Evolutionary conservation across 1,140 invertebrate species (phyloP).

Genomic region (Reticulitermes speratus): DNA sequence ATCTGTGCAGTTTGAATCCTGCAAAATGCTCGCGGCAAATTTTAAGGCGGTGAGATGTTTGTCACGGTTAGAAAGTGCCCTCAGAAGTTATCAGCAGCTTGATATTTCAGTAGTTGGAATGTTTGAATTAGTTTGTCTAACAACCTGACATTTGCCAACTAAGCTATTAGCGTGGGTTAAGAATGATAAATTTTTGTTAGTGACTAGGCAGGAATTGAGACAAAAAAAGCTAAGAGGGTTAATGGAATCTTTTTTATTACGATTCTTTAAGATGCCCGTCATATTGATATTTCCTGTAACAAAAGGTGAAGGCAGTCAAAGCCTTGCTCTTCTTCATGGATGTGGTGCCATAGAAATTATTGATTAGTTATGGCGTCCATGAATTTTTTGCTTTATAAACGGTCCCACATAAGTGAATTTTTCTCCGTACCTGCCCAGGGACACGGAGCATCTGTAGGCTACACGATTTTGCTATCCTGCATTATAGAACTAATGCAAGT

Average conservation of each 20-base stretch:
- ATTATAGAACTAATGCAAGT: too few species aligned
- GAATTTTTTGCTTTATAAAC: too few species aligned
- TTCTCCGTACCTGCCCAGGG: too few species aligned
- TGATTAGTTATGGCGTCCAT: too few species aligned
- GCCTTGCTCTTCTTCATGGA: too few species aligned
- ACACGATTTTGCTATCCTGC: too few species aligned
- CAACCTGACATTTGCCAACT: neutral
- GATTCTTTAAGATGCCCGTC: neutral
- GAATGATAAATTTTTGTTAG: neutral
- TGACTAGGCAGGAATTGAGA: neutral
- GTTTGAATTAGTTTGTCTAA: neutral
- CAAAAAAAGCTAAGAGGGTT: neutral
- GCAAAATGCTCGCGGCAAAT: neutral
- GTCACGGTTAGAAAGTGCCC: neutral
- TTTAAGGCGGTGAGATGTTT: neutral
- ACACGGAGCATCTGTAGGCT: too few species aligned
- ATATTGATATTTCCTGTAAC: neutral
- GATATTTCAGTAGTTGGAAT: neutral
- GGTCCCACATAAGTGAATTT: too few species aligned
- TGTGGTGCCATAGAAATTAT: too few species aligned
- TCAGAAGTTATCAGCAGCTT: neutral
- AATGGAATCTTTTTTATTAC: neutral
- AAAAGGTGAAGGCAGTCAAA: too few species aligned
- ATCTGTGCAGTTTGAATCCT: neutral
- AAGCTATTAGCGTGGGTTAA: neutral